Conservation (phyloP, 1,140 invertebrate genomes). For the Polyergus mexicanus region DNA sequence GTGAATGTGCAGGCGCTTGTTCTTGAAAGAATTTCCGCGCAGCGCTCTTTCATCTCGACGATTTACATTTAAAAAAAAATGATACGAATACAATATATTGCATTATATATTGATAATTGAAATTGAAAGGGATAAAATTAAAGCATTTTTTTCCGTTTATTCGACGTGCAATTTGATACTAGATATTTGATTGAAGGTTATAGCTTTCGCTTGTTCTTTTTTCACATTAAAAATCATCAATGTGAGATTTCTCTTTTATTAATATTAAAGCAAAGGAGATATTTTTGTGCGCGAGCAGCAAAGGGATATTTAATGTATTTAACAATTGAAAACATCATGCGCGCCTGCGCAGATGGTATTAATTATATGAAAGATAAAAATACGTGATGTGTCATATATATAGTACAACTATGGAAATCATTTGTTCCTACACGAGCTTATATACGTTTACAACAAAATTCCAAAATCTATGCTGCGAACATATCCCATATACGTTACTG, state of each 20-base stretch:
- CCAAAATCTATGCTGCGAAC: neutral
- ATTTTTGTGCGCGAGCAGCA: neutral
- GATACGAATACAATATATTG: neutral
- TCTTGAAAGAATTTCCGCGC: neutral
- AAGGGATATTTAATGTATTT: neutral
- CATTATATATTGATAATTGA: neutral
- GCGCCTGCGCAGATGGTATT: neutral
- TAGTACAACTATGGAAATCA: neutral
- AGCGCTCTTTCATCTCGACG: neutral
- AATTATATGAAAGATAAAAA: neutral
- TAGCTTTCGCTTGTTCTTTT: too few relatives aligned
- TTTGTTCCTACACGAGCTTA: neutral
- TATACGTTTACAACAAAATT: neutral
- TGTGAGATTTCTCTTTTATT: neutral
- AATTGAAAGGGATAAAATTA: neutral
- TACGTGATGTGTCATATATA: neutral
- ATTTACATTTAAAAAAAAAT: neutral
- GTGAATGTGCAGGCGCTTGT: neutral
- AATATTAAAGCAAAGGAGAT: neutral
- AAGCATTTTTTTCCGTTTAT: too few relatives aligned
- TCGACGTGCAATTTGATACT: too few relatives aligned
- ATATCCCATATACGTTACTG: conserved; percentile 47
- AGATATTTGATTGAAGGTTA: neutral
- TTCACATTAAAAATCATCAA: neutral
- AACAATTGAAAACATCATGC: neutral